These are phyloP conservation scores for Cataglyphis altisquamis DNA, from an alignment of 2,888 invertebrate species.

Conservation along the genomic window DNA sequence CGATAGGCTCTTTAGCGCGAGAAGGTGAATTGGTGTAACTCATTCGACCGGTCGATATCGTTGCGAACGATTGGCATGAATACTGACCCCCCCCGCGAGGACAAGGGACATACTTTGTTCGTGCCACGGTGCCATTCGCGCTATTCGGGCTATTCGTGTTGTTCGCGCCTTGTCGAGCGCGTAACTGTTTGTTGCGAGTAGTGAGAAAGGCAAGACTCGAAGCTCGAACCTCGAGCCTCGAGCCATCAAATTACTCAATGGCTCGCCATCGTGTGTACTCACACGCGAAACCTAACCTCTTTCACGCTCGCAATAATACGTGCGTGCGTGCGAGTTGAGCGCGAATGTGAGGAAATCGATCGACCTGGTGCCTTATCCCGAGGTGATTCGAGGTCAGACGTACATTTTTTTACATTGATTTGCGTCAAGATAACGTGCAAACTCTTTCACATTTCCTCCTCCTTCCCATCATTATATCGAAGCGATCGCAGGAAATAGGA, in stretches of 20 bases:
- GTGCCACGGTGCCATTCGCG: not conserved
- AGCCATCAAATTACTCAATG: not conserved
- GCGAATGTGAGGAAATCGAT: slow-evolving; percentile 38
- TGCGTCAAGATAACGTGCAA: not conserved
- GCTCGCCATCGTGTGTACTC: not conserved
- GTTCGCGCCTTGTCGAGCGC: not conserved
- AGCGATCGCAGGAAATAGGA: too few relatives aligned
- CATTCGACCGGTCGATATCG: slow-evolving; percentile 33
- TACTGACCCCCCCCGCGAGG: not conserved
- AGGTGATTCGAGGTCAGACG: not conserved
- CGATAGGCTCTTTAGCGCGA: not conserved
- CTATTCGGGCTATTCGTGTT: not conserved
- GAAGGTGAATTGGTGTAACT: not conserved
- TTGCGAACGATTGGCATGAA: not conserved
- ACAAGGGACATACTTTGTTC: not conserved
- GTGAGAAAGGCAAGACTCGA: not conserved
- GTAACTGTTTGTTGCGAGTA: not conserved
- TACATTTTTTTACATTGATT: not conserved
- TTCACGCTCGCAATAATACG: not conserved
- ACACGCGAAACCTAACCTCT: slow-evolving; percentile 33
- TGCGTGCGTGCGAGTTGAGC: slow-evolving; percentile 17
- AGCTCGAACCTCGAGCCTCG: not conserved
- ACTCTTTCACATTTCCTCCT: not conserved
- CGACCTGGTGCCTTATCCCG: slow-evolving; percentile 15
- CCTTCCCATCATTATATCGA: too few relatives aligned